Conservation (phyloP, 2,888 invertebrate species). For the Eristalinus aeneus region DNA sequence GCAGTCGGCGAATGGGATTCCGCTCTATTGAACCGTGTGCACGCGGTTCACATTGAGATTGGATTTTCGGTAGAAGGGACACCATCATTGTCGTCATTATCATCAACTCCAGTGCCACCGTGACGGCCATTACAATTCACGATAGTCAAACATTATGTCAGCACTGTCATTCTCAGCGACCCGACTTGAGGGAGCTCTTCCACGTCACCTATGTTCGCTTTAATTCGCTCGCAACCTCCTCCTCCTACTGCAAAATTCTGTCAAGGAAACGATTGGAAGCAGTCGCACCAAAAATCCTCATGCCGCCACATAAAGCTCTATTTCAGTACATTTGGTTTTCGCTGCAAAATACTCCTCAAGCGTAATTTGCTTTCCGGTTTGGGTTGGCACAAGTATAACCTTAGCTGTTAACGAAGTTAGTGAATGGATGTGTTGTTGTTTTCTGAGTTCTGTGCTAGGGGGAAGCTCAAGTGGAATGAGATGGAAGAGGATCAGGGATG, state of each 20-base stretch:
- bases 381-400: neutral
- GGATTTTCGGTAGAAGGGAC: slow-evolving; percentile 44
- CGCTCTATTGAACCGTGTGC: slow-evolving; percentile 56
- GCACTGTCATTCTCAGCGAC: neutral
- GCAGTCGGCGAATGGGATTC: slow-evolving; percentile 40
- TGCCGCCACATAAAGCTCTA: neutral
- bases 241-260: neutral
- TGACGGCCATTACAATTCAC: slow-evolving; percentile 16
- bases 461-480: slow-evolving; percentile 6
- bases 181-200: neutral
- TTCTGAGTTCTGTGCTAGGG: neutral
- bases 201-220: slow-evolving; percentile 15
- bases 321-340: neutral
- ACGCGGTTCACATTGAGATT: slow-evolving; percentile 43
- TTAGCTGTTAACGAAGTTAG: neutral
- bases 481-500: slow-evolving; percentile 14
- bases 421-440: neutral
- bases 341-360: slow-evolving; percentile 36
- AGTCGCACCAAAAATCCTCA: neutral
- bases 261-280: slow-evolving; percentile 11
- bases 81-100: slow-evolving; percentile 14
- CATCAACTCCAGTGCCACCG: neutral
- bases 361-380: slow-evolving; percentile 1
- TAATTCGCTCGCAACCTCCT: slow-evolving; percentile 12
- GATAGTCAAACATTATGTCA: neutral